Conservation (phyloP, 2,113 vertebrate genomes). For the Ivindomyrus marchei region DNA sequence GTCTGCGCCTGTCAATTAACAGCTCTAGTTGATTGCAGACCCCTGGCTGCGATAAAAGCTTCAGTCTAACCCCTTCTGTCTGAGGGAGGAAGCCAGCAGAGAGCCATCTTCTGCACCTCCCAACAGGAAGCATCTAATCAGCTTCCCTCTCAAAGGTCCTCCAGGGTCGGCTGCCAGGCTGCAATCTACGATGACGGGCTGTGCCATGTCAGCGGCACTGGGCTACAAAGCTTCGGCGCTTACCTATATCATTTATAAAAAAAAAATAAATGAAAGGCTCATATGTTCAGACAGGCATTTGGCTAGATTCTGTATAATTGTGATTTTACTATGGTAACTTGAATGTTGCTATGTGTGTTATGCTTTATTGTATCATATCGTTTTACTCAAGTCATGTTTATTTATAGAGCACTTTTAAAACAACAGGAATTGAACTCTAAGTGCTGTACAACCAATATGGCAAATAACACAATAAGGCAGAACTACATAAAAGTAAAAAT, state of each 20-base stretch:
- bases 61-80: conserved; percentile 33
- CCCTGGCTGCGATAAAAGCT: conserved; percentile 41
- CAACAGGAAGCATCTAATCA: conserved; percentile 21
- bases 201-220: not conserved
- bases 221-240: not conserved
- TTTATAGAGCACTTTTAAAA: not conserved
- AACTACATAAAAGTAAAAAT: not conserved
- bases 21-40: conserved; percentile 33
- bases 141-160: not conserved
- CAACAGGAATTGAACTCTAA: not conserved
- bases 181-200: not conserved
- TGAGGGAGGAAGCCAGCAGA: conserved; percentile 28
- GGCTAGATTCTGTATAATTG: not conserved
- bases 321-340: not conserved
- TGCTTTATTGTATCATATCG: not conserved
- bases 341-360: not conserved
- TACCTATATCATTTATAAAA: not conserved
- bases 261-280: too few relatives aligned
- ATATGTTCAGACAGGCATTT: not conserved
- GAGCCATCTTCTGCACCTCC: conserved; percentile 31
- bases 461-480: not conserved
- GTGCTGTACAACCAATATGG: not conserved
- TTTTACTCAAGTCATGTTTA: not conserved
- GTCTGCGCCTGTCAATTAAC: conserved; percentile 16
- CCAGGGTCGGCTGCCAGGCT: conserved; percentile 1